These are phyloP conservation scores for Sebastes wilsoni DNA, from an alignment of 2,797 vertebrate species.

Conservation along the genomic window DNA sequence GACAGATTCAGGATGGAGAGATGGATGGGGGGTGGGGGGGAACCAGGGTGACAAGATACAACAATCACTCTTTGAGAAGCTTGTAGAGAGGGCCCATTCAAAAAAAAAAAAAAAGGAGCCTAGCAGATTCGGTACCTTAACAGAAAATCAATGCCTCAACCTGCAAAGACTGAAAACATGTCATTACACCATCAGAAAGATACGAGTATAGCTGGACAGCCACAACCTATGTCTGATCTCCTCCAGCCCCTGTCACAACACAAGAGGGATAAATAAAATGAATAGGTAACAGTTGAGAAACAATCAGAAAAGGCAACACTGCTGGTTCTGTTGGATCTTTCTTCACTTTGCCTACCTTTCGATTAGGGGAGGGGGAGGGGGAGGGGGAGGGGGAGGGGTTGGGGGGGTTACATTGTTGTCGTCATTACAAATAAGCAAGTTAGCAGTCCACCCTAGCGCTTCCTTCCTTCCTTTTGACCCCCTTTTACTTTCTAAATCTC, in stretches of 20 bases:
- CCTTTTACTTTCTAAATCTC: constrained; percentile 60
- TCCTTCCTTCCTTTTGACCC: constrained; percentile 61
- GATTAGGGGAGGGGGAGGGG: neutral
- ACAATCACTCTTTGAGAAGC: constrained; percentile 69
- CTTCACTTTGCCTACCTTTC: constrained; percentile 70
- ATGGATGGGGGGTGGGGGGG: constrained; percentile 1
- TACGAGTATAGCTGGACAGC: constrained; percentile 67
- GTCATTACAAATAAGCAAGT: constrained; percentile 81
- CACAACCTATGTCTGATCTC: constrained; percentile 57
- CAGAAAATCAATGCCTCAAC: constrained; percentile 70
- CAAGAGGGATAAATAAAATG: constrained; percentile 77
- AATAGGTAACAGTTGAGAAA: constrained; percentile 82
- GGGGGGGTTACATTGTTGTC: constrained; percentile 74
- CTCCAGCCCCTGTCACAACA: constrained; percentile 68
- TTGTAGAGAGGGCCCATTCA: constrained; percentile 48
- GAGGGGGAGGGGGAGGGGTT: constrained; percentile 23
- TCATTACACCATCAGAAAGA: constrained; percentile 70
- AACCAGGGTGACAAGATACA: constrained; percentile 58
- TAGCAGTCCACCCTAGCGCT: constrained; percentile 77
- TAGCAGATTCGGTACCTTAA: constrained; percentile 78
- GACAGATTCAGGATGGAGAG: constrained; percentile 74
- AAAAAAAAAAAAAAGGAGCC: constrained; percentile 42
- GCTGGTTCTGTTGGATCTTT: constrained; percentile 83
- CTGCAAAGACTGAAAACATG: constrained; percentile 72
- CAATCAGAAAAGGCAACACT: constrained; percentile 87